These are phyloP conservation scores for Morelia viridis DNA, from an alignment of 2,797 vertebrate genomes.

Conservation along the genomic window DNA sequence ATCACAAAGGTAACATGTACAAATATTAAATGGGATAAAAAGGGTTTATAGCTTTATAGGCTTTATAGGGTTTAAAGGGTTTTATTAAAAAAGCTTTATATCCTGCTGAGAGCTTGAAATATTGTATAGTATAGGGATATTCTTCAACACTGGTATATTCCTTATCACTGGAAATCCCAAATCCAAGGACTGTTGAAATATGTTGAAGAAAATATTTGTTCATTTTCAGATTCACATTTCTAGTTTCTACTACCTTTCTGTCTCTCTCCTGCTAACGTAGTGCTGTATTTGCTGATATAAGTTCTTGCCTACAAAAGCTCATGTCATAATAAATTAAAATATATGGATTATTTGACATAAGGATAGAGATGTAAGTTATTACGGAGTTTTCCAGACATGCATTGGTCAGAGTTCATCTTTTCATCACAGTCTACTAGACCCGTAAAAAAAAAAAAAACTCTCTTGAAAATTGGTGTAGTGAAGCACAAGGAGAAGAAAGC, in stretches of 20 bases:
- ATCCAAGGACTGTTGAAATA: not conserved
- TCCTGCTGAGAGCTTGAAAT: not conserved
- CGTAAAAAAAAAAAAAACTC: not conserved
- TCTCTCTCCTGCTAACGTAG: not conserved
- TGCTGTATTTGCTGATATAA: not conserved
- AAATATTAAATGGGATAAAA: constrained; percentile 1
- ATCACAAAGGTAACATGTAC: not conserved
- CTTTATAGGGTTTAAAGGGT: no score
- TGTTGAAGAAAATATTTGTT: not conserved
- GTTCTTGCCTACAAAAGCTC: not conserved
- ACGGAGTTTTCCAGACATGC: not conserved
- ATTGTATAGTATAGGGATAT: not conserved
- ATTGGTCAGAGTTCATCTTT: not conserved
- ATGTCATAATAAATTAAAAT: not conserved
- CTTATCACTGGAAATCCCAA: not conserved
- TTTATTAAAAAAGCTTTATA: no score
- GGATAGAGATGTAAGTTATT: not conserved
- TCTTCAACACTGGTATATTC: not conserved
- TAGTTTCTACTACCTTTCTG: not conserved
- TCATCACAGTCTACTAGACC: not conserved
- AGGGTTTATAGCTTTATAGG: no score
- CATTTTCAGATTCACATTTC: not conserved
- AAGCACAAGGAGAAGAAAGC: not conserved
- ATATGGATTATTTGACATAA: not conserved
- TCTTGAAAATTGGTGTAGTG: not conserved